Evolutionary conservation across 64 coral and sea anemone genomes (phyloP).

Genomic region (Dendronephthya gigantea): DNA sequence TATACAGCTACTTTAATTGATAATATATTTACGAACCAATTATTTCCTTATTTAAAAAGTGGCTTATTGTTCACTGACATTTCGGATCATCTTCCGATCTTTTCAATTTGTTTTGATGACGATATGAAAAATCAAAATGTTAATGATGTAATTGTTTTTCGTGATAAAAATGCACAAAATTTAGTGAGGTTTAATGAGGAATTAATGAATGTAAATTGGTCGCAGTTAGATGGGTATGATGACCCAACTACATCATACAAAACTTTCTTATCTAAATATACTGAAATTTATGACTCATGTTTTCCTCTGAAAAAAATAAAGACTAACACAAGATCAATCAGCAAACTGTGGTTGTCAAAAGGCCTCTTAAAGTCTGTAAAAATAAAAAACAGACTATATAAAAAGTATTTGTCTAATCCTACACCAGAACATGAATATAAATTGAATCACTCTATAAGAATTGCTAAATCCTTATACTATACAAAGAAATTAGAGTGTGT

Average conservation of each 20-base stretch:
- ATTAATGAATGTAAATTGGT: not conserved
- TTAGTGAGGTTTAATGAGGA: not conserved
- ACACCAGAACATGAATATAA: too few species aligned
- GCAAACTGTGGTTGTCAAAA: constrained; percentile 50
- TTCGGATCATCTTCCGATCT: constrained; percentile 27
- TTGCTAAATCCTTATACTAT: too few species aligned
- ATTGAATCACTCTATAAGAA: too few species aligned
- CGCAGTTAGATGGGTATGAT: not conserved
- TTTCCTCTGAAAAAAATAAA: constrained; percentile 39
- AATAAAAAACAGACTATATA: constrained; percentile 45
- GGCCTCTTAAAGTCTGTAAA: constrained; percentile 49
- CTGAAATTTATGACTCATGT: constrained; percentile 19
- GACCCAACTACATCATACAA: not conserved
- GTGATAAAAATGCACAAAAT: constrained; percentile 21
- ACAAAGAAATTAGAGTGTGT: too few species aligned
- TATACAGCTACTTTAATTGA: constrained; percentile 41
- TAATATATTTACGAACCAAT: constrained; percentile 42
- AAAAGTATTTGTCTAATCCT: too few species aligned
- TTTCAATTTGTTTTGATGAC: not conserved
- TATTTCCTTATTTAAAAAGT: not conserved
- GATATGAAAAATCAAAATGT: not conserved
- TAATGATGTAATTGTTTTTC: not conserved
- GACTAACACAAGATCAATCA: not conserved
- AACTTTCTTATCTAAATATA: constrained; percentile 16
- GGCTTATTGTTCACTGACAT: constrained; percentile 31